Evolutionary conservation across 1,140 invertebrate species (phyloP).

Genomic region (Drosophila tsacasi): DNA sequence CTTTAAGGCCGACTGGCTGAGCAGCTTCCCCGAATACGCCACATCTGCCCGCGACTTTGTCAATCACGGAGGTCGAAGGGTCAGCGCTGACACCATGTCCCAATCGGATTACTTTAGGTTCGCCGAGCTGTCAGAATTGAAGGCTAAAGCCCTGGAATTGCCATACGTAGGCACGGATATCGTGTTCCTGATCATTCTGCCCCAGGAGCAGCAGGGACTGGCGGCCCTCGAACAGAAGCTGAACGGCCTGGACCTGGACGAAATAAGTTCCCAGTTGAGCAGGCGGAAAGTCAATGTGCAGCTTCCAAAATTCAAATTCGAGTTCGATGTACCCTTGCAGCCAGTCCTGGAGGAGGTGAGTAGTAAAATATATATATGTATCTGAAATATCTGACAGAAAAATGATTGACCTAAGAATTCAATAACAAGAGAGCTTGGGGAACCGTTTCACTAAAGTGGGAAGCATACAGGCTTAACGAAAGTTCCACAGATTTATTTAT

Average conservation of each 20-base stretch:
- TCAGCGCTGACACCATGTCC: slow-evolving; percentile 86
- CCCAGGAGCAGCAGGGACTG: slow-evolving; percentile 86
- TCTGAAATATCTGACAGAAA: not conserved
- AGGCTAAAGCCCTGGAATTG: slow-evolving; percentile 59
- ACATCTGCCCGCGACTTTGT: slow-evolving; percentile 42
- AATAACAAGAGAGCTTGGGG: not conserved
- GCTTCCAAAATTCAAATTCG: slow-evolving; percentile 88
- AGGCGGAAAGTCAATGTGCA: slow-evolving; percentile 85
- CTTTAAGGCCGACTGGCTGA: slow-evolving; percentile 85
- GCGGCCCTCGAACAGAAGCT: slow-evolving; percentile 85
- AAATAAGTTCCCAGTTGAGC: slow-evolving; percentile 65
- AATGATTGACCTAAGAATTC: not conserved
- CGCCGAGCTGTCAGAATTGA: slow-evolving; percentile 49
- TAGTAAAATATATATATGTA: not conserved
- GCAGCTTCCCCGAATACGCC: slow-evolving; percentile 48
- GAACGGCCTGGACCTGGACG: slow-evolving; percentile 63
- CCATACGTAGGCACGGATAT: slow-evolving; percentile 85
- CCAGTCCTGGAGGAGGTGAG: slow-evolving; percentile 86
- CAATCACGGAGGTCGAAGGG: slow-evolving; percentile 39
- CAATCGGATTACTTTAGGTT: slow-evolving; percentile 72
- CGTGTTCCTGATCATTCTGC: slow-evolving; percentile 87
- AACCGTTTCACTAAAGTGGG: not conserved
- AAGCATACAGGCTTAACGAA: too few species aligned
- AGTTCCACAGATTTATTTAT: not conserved
- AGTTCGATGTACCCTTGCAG: slow-evolving; percentile 86